phyloP scores from a whole-genome alignment of 2,888 invertebrate genomes.

The Hipparchia semele region DNA sequence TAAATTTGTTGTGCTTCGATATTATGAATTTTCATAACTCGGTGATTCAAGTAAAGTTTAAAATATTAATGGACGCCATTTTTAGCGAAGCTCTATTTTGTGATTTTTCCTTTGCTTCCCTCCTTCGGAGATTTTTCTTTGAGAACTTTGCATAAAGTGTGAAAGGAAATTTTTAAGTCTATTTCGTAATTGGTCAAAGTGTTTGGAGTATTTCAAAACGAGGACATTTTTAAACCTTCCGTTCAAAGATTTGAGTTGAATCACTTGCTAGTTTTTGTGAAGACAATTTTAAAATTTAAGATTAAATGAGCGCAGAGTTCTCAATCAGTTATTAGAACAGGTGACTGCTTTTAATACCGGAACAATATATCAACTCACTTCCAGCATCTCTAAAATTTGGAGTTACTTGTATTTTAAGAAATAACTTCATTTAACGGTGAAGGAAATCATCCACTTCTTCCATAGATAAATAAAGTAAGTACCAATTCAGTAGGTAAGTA shows the following conservation, averaged over 20 bases:
- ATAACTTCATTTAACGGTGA: too few species aligned
- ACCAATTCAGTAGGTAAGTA: too few species aligned
- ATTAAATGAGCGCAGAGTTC: too few species aligned
- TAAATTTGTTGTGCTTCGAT: constrained; percentile 16
- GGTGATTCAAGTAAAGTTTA: constrained; percentile 29
- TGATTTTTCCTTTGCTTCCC: constrained; percentile 16
- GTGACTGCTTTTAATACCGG: too few species aligned
- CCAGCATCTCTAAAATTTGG: too few species aligned
- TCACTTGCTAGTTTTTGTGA: not conserved
- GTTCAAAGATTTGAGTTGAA: not conserved
- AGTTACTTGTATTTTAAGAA: too few species aligned
- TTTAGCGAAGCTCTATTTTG: constrained; percentile 20
- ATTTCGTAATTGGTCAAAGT: constrained; percentile 24
- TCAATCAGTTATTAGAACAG: too few species aligned
- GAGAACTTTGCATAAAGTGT: constrained; percentile 22
- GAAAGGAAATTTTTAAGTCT: constrained; percentile 22
- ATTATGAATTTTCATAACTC: constrained; percentile 28
- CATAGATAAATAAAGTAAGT: too few species aligned
- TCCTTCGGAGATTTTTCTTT: constrained; percentile 12
- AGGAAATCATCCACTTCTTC: too few species aligned
- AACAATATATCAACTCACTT: too few species aligned
- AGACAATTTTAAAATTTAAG: not conserved
- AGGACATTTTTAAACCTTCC: not conserved
- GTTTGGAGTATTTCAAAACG: constrained; percentile 9
- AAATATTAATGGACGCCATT: constrained; percentile 29